phyloP scores from a whole-genome alignment of 2,888 invertebrate genomes.

The Cartodere bifasciata region DNA sequence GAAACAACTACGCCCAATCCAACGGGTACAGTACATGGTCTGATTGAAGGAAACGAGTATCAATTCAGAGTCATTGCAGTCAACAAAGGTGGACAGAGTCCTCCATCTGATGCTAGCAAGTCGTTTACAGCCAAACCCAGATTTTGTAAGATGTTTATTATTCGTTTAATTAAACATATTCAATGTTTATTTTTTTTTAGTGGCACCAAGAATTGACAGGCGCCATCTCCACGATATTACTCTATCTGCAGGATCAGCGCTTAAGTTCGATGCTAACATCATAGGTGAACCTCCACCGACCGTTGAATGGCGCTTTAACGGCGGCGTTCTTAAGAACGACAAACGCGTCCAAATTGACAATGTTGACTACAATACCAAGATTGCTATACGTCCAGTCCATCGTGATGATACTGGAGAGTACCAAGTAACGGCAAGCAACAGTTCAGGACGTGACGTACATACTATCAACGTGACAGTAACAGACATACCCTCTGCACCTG shows the following conservation, averaged over 20 bases:
- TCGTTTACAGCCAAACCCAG: slow-evolving; percentile 76
- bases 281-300: slow-evolving; percentile 92
- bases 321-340: slow-evolving; percentile 51
- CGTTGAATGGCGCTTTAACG: slow-evolving; percentile 83
- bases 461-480: slow-evolving; percentile 71
- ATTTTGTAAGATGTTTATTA: slow-evolving; percentile 44
- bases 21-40: slow-evolving; percentile 70
- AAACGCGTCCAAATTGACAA: slow-evolving; percentile 72
- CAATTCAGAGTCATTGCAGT: slow-evolving; percentile 93
- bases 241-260: slow-evolving; percentile 80
- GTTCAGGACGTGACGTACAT: slow-evolving; percentile 75
- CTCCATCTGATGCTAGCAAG: slow-evolving; percentile 80
- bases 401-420: slow-evolving; percentile 81
- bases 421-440: slow-evolving; percentile 73
- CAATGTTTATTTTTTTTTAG: slow-evolving; percentile 31
- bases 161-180: background rate
- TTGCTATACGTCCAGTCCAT: slow-evolving; percentile 67
- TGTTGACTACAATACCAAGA: slow-evolving; percentile 77
- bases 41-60: slow-evolving; percentile 92
- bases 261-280: slow-evolving; percentile 88
- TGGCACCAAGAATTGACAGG: slow-evolving; percentile 93
- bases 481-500: slow-evolving; percentile 77
- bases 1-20: slow-evolving; percentile 67
- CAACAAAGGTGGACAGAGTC: slow-evolving; percentile 90
- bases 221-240: slow-evolving; percentile 82